Percentiles rank a stretch among this genome's conserved stretches.
phyloP scores from a whole-genome alignment of 2,113 vertebrate genomes.

The Aphyosemion australe region DNA sequence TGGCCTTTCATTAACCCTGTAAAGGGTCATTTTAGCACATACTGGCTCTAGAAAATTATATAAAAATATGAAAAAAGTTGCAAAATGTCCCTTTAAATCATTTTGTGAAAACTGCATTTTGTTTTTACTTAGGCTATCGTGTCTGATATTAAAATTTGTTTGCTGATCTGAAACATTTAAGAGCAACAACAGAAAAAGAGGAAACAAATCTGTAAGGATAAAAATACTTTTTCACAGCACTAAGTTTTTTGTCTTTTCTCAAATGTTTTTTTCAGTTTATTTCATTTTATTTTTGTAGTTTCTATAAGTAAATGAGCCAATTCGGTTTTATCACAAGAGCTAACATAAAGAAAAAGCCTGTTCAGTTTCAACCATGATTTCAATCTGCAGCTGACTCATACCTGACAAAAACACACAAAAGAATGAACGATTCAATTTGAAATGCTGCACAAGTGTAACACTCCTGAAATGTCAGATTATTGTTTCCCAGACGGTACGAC shows the following conservation, averaged over 20 bases:
- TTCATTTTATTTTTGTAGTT: background rate
- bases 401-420: slow-evolving; percentile 36
- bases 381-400: slow-evolving; percentile 26
- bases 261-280: slow-evolving; percentile 6
- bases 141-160: too few relatives aligned
- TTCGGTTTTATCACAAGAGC: background rate
- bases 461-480: slow-evolving; percentile 68
- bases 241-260: background rate
- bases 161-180: too few relatives aligned
- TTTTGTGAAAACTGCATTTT: too few relatives aligned
- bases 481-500: slow-evolving; percentile 29
- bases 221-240: background rate
- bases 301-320: background rate
- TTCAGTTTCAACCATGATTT: slow-evolving; percentile 24
- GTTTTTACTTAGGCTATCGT: too few relatives aligned
- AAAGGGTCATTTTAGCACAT: too few relatives aligned
- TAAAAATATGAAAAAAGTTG: too few relatives aligned
- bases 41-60: too few relatives aligned
- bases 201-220: too few relatives aligned
- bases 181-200: too few relatives aligned
- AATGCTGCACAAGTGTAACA: slow-evolving; percentile 79
- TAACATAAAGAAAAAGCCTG: slow-evolving; percentile 22
- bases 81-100: too few relatives aligned
- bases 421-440: slow-evolving; percentile 70
- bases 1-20: too few relatives aligned